phyloP scores from a whole-genome alignment of 2,888 invertebrate genomes.

The Muschampia plurimacula region DNA sequence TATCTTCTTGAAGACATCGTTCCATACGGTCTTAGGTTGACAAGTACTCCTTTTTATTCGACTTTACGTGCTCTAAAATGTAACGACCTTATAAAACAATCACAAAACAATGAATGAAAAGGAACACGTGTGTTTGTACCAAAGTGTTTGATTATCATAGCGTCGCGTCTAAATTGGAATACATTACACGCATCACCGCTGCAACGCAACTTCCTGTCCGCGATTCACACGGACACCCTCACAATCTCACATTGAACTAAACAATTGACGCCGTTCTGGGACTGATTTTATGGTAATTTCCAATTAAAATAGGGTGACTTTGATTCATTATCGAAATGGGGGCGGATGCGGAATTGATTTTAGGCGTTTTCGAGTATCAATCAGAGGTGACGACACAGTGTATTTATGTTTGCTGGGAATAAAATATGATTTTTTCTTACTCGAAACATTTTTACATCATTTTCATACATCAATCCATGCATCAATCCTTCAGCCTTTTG shows the following conservation, averaged over 20 bases:
- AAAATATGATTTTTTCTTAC: too few relatives aligned
- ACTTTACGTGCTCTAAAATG: background rate
- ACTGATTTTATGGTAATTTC: slow-evolving; percentile 80
- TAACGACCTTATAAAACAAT: background rate
- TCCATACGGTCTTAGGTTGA: too few relatives aligned
- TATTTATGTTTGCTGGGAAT: too few relatives aligned
- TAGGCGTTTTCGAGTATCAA: background rate
- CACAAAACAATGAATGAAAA: background rate
- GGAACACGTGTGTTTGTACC: slow-evolving; percentile 19
- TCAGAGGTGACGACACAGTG: background rate
- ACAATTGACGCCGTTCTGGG: slow-evolving; percentile 71
- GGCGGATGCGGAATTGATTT: slow-evolving; percentile 18
- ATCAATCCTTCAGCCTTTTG: too few relatives aligned
- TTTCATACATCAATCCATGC: too few relatives aligned
- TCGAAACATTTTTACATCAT: too few relatives aligned
- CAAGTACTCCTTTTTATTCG: background rate
- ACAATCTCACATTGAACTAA: slow-evolving; percentile 40
- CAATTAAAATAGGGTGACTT: slow-evolving; percentile 59
- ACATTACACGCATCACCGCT: slow-evolving; percentile 73
- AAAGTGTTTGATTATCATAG: slow-evolving; percentile 36
- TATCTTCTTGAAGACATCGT: too few relatives aligned
- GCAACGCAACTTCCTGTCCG: slow-evolving; percentile 65
- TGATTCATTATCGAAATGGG: slow-evolving; percentile 52
- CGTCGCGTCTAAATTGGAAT: slow-evolving; percentile 67
- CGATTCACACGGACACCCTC: slow-evolving; percentile 65